These are phyloP conservation scores for Xestia sexstrigata DNA, from an alignment of 2,888 invertebrate species.

Conservation along the genomic window DNA sequence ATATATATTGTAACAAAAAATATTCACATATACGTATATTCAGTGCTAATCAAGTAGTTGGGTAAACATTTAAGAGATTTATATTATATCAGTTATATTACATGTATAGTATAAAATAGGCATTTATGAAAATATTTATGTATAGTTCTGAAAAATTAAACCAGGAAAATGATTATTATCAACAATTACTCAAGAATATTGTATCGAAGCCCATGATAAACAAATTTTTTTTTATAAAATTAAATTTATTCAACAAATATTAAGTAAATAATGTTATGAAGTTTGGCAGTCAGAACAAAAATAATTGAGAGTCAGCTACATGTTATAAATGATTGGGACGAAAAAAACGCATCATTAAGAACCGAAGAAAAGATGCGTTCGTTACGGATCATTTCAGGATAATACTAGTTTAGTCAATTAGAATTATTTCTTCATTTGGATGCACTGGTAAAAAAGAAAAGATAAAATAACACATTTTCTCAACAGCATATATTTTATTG, in stretches of 20 bases:
- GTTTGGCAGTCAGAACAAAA: neutral
- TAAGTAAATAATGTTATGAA: neutral
- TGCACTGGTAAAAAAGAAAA: neutral
- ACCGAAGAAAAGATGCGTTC: no score
- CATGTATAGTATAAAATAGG: slow-evolving; percentile 53
- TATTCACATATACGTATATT: slow-evolving; percentile 60
- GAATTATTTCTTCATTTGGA: neutral
- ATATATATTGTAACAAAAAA: slow-evolving; percentile 50
- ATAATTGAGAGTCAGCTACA: neutral
- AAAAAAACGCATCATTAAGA: neutral
- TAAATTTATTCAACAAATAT: neutral
- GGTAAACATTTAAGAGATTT: slow-evolving; percentile 57
- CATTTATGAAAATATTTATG: slow-evolving; percentile 36
- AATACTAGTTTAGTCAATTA: slow-evolving; percentile 24
- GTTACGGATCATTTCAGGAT: neutral
- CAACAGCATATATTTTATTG: neutral
- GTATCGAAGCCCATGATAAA: no score
- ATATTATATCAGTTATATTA: slow-evolving; percentile 58
- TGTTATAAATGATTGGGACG: neutral
- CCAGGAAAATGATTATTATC: neutral
- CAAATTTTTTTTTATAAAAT: neutral
- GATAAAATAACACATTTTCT: neutral
- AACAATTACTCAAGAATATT: neutral
- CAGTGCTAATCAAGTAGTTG: slow-evolving; percentile 59
- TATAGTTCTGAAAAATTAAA: slow-evolving; percentile 22